A percentile compares a stretch with the other conserved stretches of the same genome.
phyloP scores from a whole-genome alignment of 2,888 invertebrate genomes.

The Chrysolina haemoptera region DNA sequence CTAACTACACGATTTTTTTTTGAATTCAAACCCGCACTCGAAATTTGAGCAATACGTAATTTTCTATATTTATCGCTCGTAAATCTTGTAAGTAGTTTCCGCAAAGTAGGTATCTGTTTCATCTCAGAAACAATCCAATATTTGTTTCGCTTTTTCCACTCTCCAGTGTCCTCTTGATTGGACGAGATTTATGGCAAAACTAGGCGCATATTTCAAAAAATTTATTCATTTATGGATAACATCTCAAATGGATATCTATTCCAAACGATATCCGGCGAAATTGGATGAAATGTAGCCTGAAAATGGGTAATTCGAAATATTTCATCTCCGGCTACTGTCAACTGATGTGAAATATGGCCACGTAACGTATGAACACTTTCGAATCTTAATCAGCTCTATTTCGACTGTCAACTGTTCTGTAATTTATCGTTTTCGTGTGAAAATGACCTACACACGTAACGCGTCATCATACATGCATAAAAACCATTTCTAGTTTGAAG shows the following conservation, averaged over 20 bases:
- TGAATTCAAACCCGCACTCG: no score
- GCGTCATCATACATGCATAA: not conserved
- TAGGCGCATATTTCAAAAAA: not conserved
- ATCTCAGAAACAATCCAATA: not conserved
- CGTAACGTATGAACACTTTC: not conserved
- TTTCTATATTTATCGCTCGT: no score
- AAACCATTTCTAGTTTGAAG: not conserved
- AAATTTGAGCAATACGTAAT: no score
- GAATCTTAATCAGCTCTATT: not conserved
- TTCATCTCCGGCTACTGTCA: conserved; percentile 1
- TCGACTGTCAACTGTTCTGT: not conserved
- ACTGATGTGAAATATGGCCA: not conserved
- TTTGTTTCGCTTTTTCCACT: no score
- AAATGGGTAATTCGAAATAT: not conserved
- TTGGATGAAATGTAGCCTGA: no score
- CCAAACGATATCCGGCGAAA: not conserved
- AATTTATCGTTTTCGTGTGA: not conserved
- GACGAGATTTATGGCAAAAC: not conserved
- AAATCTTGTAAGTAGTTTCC: no score
- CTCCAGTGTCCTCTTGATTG: not conserved
- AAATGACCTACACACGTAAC: not conserved
- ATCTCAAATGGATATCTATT: not conserved
- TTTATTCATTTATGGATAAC: conserved; percentile 7
- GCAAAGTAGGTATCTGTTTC: not conserved
- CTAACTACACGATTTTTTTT: no score